Evolutionary conservation across 2,113 vertebrate genomes (phyloP).

Genomic region (Plecturocebus donacophilus): DNA sequence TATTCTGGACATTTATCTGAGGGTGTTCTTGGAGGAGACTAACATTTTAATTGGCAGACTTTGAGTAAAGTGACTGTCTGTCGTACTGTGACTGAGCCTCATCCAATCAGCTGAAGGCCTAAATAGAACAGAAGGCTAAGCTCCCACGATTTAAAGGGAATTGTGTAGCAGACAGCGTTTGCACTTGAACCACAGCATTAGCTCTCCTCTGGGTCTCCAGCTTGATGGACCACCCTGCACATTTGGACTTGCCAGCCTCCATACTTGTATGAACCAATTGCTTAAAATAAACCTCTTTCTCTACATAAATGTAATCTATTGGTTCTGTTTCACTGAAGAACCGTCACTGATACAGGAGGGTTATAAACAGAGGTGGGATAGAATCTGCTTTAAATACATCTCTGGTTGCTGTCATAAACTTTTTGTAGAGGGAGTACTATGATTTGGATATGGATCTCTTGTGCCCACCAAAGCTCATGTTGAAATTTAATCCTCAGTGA

Average conservation of each 20-base stretch:
- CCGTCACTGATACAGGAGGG: not conserved
- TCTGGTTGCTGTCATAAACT: not conserved
- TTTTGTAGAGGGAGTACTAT: not conserved
- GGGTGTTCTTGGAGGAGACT: not conserved
- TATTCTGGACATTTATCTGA: not conserved
- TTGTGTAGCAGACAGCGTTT: not conserved
- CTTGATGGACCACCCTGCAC: not conserved
- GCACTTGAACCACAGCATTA: not conserved
- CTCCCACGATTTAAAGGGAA: not conserved
- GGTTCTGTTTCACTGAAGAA: not conserved
- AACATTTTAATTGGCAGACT: not conserved
- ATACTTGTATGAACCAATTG: not conserved
- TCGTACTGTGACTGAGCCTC: not conserved
- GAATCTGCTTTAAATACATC: not conserved
- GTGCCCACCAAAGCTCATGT: not conserved
- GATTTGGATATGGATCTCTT: not conserved
- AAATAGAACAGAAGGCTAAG: not conserved
- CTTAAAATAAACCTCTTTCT: not conserved
- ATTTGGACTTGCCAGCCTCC: not conserved
- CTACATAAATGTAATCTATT: rapidly evolving
- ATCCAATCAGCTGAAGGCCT: not conserved
- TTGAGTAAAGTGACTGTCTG: not conserved
- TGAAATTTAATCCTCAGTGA: not conserved
- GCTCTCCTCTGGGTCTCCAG: not conserved
- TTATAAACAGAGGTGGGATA: not conserved